Base-by-base conservation (phyloP, 2,113 vertebrate species). In the Varanus salvator region DNA sequence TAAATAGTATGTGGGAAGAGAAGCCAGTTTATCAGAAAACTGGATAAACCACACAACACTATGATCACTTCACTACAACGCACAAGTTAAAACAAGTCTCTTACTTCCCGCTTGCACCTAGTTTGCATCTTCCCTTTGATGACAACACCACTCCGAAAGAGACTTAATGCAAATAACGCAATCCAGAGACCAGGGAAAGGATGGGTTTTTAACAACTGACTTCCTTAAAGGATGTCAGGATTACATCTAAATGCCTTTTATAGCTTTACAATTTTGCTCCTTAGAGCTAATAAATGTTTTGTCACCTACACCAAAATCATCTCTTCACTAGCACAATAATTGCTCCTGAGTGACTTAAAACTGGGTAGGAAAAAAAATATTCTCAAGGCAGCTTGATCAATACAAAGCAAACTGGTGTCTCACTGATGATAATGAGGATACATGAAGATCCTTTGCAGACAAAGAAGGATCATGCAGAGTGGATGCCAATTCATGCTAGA, bases 41-140 rank as follows among this genome's bases (percentile, higher is more conserved):
- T 89, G 76, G 91, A 94, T 89, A 91, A 31, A 87, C 80, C 66
- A 27, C 93, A 88, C 76, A 8, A 44, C 5, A 93, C 86, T 89
- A 88, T 38, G 90, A 86, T 90, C 44, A 80, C 89, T 92, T 95
- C 93, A 92, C 93, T 92, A 95, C 86, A 84, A n/a, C 11, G 64
- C 68, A 93, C 94, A 96, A 87, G 91, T 91, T 52, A 21, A 81
- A 95, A 91, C 94, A 95, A 92, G 88, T 78, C 93, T 95, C 91
- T 87, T 31, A 75, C 83, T 94, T 95, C 94, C 95, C 93, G 88
- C 89, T 92, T 89, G 92, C 31, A 87, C 93, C 90, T 91, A 92
- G 68, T 82, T 90, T 91, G 38, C 85, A 68, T 80, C 84, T 92
- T 91, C 90, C 89, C 80, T 84, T 68, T 66, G 69, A 91, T 2